These are phyloP conservation scores for Sebastes iracundus DNA, from an alignment of 2,797 vertebrate species.

Conservation along the genomic window DNA sequence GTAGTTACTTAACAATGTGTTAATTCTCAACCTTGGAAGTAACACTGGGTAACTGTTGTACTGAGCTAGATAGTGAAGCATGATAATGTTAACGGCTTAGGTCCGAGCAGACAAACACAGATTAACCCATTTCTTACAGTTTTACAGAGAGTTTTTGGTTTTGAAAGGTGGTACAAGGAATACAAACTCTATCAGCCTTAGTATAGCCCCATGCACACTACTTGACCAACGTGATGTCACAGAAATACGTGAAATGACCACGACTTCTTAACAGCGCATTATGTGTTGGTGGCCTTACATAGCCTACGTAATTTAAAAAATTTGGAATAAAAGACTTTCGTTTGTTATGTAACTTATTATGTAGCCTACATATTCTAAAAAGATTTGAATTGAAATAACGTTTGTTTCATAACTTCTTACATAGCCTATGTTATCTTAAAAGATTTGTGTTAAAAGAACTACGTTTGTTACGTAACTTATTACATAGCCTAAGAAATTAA, in stretches of 20 bases:
- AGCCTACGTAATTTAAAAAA: too few relatives aligned
- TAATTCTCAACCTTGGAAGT: background rate
- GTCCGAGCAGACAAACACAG: background rate
- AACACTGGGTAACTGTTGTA: background rate
- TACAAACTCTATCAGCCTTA: background rate
- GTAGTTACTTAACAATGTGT: background rate
- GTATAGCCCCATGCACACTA: background rate
- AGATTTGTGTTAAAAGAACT: too few relatives aligned
- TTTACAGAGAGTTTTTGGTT: too few relatives aligned
- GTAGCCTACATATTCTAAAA: too few relatives aligned
- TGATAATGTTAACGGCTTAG: background rate
- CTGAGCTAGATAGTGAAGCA: background rate
- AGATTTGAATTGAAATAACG: too few relatives aligned
- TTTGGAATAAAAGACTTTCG: too few relatives aligned
- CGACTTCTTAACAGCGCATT: background rate
- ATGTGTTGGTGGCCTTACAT: background rate
- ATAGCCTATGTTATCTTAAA: too few relatives aligned
- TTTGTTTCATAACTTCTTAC: too few relatives aligned
- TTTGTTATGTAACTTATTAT: too few relatives aligned
- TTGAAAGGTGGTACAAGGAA: background rate
- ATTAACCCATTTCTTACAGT: background rate
- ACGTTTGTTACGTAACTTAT: too few relatives aligned
- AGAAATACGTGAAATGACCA: background rate
- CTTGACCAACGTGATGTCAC: background rate
- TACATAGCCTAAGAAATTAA: too few relatives aligned